These are phyloP conservation scores for Chrosomus eos DNA, from an alignment of 2,797 vertebrate species.

Conservation along the genomic window DNA sequence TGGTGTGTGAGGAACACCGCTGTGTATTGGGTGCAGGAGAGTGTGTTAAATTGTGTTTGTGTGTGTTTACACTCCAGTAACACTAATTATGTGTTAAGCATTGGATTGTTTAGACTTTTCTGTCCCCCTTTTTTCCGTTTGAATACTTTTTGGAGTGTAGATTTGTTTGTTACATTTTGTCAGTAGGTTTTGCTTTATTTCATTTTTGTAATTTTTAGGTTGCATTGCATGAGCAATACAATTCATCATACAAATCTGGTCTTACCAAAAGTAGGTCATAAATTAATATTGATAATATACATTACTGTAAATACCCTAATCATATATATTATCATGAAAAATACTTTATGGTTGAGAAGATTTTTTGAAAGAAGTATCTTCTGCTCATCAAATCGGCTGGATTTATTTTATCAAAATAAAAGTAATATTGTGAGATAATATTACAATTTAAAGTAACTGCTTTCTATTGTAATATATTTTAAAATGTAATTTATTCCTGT, in stretches of 20 bases:
- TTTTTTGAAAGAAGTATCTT: neutral
- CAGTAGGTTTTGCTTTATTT: neutral
- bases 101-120: neutral
- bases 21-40: conserved; percentile 29
- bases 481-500: neutral
- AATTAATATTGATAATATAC: neutral
- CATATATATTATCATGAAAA: neutral
- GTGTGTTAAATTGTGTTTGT: conserved; percentile 1
- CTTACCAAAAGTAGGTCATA: neutral
- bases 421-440: neutral
- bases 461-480: too few species aligned
- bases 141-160: neutral
- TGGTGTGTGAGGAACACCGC: conserved; percentile 35
- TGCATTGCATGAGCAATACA: neutral
- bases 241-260: neutral
- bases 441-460: neutral
- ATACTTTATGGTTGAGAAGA: neutral
- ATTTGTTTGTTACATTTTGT: neutral
- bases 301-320: neutral
- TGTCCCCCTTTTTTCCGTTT: neutral
- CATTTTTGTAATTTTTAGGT: neutral
- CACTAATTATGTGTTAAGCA: neutral
- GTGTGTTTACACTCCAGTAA: neutral
- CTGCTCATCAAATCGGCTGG: neutral
- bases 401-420: neutral